Base-by-base conservation (phyloP, 2,113 vertebrate species). In the Cyanistes caeruleus region DNA sequence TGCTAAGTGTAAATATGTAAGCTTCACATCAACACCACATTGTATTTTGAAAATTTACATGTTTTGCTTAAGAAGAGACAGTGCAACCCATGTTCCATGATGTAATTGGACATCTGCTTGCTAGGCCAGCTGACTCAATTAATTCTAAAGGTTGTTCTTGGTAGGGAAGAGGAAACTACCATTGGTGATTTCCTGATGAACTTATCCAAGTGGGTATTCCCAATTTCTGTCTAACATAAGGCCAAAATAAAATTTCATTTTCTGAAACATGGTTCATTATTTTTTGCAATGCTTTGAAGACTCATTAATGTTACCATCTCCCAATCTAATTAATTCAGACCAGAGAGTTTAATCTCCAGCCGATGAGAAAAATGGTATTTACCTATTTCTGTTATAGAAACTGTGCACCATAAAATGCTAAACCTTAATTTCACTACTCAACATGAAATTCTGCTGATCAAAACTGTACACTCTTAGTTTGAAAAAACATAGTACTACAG, bases 311-410 rank as follows among this genome's bases (percentile, higher is more conserved):
- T 83, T 96, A 76, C 25, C 64, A 65, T 87, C 51, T 95, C 84
- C 58, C 37, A 15, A 58, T 94, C 84, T 96, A 97, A 97, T 96
- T 95, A 96, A 96, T 97, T 97, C 55, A 44, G 60, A 92, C 51
- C 35, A 92, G 51, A 93, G 87, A 89, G 77, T 44, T 97, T 97
- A 93, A 95, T 95, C 70, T 95, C 72, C 64, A 86, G 78, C 95
- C 95, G 96, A 63, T 33, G 49, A 96, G 72, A 85, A 96, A 98
- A 95, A 67, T 96, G 60, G n/a, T 95, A 28, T 92, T 96, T 94
- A 90, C 63, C 80, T 97, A 91, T 96, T 94, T 93, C 82, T 97
- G 74, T 89, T 65, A 79, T 62, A 95, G 70, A 96, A 96, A 83
- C 48, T n/a, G 31, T 49, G 20, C 30, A 72, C 58, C 30, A 65